A percentile compares a stretch with the other conserved stretches of the same genome.
These are phyloP conservation scores for Panagrolaimus sp. DNA, from an alignment of 1,140 invertebrate genomes.

Conservation along the genomic window DNA sequence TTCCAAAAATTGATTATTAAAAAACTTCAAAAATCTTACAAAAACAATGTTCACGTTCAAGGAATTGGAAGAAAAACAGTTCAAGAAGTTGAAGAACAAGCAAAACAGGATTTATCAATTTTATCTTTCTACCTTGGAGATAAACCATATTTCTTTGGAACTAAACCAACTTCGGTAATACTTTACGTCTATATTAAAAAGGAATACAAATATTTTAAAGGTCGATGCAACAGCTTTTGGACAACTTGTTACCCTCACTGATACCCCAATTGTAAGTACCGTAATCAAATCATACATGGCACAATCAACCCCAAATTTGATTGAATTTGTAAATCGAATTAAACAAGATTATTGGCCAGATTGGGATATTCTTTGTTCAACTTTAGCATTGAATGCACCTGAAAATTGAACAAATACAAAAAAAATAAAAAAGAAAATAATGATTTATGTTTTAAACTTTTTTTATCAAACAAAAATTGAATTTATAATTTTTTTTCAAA, in stretches of 20 bases:
- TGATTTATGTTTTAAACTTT: neutral
- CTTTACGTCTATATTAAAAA: no score
- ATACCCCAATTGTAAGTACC: neutral
- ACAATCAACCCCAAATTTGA: neutral
- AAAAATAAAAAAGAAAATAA: neutral
- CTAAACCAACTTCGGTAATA: constrained; percentile 73
- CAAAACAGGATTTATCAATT: constrained; percentile 82
- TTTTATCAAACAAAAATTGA: neutral
- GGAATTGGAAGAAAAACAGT: constrained; percentile 81
- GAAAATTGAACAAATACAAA: neutral
- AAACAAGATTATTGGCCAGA: constrained; percentile 32
- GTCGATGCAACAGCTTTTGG: no score
- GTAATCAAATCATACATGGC: neutral
- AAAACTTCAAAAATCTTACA: constrained; percentile 26
- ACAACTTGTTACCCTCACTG: constrained; percentile 35
- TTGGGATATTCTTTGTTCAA: constrained; percentile 16
- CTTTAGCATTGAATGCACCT: neutral
- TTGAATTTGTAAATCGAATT: neutral
- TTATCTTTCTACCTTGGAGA: constrained; percentile 65
- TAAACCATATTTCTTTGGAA: constrained; percentile 88
- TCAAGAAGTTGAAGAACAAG: constrained; percentile 82
- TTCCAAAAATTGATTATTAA: neutral
- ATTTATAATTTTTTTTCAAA: neutral
- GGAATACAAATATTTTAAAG: no score
- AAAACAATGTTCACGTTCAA: constrained; percentile 35